phyloP scores from a whole-genome alignment of 2,113 vertebrate genomes.

The Ctenomys sociabilis region DNA sequence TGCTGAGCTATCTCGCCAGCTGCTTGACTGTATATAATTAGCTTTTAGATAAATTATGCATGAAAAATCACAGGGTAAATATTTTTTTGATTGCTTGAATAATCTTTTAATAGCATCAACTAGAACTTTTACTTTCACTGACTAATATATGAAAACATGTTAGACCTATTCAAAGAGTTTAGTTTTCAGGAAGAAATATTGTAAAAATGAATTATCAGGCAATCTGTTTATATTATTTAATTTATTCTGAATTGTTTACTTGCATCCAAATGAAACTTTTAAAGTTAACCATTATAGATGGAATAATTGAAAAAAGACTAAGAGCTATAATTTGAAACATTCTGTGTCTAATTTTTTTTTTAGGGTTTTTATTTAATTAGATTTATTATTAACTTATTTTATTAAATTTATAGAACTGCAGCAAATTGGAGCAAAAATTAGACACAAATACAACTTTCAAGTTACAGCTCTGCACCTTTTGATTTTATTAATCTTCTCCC shows the following conservation, averaged over 20 bases:
- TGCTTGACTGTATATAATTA: not conserved
- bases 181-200: not conserved
- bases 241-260: conserved; percentile 7
- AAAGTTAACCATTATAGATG: not conserved
- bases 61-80: not conserved
- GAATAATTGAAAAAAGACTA: not conserved
- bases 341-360: not conserved
- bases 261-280: not conserved
- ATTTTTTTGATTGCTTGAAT: conserved; percentile 17
- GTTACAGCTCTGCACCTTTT: not conserved
- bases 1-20: too few species aligned
- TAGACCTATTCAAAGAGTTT: not conserved
- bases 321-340: not conserved
- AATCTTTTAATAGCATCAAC: not conserved
- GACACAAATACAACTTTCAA: not conserved
- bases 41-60: conserved; percentile 9
- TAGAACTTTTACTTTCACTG: conserved; percentile 9
- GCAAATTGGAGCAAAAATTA: not conserved
- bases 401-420: not conserved
- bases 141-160: not conserved
- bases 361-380: not conserved
- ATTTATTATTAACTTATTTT: not conserved
- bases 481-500: not conserved
- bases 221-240: not conserved
- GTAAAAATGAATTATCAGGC: not conserved